phyloP scores from a whole-genome alignment of 2,888 invertebrate species.

The Erebia aethiops region DNA sequence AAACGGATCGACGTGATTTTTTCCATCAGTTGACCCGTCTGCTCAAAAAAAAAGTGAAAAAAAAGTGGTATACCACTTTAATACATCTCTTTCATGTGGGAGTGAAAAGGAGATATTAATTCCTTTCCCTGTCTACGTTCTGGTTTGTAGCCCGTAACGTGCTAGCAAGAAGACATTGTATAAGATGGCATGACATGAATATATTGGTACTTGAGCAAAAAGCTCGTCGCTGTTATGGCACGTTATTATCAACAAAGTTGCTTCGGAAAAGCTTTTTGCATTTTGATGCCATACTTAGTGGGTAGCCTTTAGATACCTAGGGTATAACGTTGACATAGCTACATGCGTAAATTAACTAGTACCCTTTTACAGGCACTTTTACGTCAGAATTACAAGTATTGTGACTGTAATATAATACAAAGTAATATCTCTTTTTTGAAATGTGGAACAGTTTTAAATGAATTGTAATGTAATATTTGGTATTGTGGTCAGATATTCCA shows the following conservation, averaged over 20 bases:
- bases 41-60: too few relatives aligned
- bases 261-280: conserved; percentile 23
- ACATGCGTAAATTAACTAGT: conserved; percentile 10
- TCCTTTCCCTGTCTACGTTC: too few relatives aligned
- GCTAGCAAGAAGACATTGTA: conserved; percentile 3
- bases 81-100: too few relatives aligned
- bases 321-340: conserved; percentile 1
- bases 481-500: too few relatives aligned
- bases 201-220: conserved; percentile 17
- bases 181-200: conserved; percentile 22
- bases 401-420: too few relatives aligned
- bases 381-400: conserved; percentile 5
- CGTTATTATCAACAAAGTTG: conserved; percentile 16
- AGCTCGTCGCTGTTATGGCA: neutral
- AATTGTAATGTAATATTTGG: too few relatives aligned
- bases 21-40: too few relatives aligned
- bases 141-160: neutral
- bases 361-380: neutral
- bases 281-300: conserved; percentile 7
- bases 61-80: too few relatives aligned
- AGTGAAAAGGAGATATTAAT: too few relatives aligned
- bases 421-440: too few relatives aligned
- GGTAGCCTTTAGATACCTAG: neutral
- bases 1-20: too few relatives aligned
- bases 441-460: too few relatives aligned